Conservation (phyloP, 2,113 vertebrate species). For the Pelecanoides urinatrix region DNA sequence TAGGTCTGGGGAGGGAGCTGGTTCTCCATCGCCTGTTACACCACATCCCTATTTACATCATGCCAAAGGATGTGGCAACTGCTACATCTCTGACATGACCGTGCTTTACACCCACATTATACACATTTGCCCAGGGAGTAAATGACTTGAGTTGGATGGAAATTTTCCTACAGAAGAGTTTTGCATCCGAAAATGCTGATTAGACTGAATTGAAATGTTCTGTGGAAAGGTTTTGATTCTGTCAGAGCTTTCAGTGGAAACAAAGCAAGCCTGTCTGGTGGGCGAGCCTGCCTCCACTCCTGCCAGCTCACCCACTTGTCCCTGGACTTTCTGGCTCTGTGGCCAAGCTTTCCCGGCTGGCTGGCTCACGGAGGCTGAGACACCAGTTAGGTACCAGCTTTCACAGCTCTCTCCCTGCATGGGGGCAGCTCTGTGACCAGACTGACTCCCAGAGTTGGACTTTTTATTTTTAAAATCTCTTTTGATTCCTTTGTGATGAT, state of each 20-base stretch:
- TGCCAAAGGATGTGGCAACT: constrained; percentile 4
- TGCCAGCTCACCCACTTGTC: neutral
- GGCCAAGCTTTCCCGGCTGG: neutral
- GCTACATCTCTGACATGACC: neutral
- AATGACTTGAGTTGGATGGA: neutral
- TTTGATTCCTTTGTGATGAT: neutral
- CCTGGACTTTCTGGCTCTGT: neutral
- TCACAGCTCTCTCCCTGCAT: neutral
- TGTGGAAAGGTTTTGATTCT: neutral
- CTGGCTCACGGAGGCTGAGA: neutral
- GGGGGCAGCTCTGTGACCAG: neutral
- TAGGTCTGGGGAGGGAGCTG: neutral
- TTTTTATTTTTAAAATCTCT: neutral
- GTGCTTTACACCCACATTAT: neutral
- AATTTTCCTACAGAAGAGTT: constrained; percentile 23
- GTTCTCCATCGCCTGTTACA: neutral
- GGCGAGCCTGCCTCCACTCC: neutral
- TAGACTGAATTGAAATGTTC: neutral
- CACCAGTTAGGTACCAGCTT: neutral
- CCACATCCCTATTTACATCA: neutral
- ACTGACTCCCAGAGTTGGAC: no score
- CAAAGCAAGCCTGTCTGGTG: neutral
- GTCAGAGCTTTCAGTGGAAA: constrained; percentile 5
- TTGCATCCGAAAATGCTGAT: constrained; percentile 21
- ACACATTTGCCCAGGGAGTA: neutral